A percentile compares a stretch with the other conserved stretches of the same genome.
phyloP scores from a whole-genome alignment of 1,140 invertebrate species.

The Trichonephila inaurata region DNA sequence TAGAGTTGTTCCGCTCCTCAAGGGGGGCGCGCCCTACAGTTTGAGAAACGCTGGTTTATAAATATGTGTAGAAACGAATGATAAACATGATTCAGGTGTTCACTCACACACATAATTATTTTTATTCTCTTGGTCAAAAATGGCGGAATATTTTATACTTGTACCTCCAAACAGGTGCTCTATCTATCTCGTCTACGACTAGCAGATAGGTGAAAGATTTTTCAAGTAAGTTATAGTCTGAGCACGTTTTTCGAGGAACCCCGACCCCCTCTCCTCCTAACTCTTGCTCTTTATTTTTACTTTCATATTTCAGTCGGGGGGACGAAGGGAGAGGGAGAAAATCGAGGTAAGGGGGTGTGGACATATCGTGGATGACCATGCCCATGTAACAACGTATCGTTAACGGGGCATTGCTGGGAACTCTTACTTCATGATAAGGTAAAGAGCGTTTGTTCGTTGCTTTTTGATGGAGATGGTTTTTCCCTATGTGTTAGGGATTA shows the following conservation, averaged over 20 bases:
- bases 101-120: no score
- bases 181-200: conserved; percentile 54
- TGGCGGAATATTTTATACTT: neutral
- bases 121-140: neutral
- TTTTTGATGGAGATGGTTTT: neutral
- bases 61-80: no score
- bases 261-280: neutral
- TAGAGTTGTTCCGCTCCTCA: no score
- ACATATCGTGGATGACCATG: conserved; percentile 58
- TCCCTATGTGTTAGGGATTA: neutral
- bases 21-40: no score
- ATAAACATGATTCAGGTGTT: no score
- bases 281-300: conserved; percentile 16
- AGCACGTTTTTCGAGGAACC: conserved; percentile 29
- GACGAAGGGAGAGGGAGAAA: neutral
- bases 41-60: no score
- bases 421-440: neutral
- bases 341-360: conserved; percentile 50
- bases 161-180: conserved; percentile 26
- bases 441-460: neutral
- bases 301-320: neutral
- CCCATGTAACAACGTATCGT: conserved; percentile 69
- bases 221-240: conserved; percentile 38
- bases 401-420: conserved; percentile 32
- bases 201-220: conserved; percentile 56